phyloP scores from a whole-genome alignment of 2,888 invertebrate genomes.

The Lasius platythorax region DNA sequence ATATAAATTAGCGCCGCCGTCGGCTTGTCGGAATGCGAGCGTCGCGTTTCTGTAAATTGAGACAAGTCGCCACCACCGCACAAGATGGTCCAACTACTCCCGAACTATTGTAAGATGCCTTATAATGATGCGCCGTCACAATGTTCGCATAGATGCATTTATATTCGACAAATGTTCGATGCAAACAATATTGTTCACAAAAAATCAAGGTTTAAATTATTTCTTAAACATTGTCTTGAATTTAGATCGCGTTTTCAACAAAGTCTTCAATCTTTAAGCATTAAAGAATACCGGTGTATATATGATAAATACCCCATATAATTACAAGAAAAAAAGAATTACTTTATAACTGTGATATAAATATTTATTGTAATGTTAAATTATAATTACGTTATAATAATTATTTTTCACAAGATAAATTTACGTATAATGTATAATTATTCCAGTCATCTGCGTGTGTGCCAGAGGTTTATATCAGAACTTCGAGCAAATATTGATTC shows the following conservation, averaged over 20 bases:
- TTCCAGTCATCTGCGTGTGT: background rate
- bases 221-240: background rate
- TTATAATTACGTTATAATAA: background rate
- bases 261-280: background rate
- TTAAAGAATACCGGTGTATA: background rate
- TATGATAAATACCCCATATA: background rate
- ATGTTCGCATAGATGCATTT: conserved; percentile 1
- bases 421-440: background rate
- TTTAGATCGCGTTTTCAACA: background rate
- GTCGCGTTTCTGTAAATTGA: conserved; percentile 72
- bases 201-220: conserved; percentile 19
- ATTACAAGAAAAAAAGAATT: background rate
- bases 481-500: background rate
- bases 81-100: conserved; percentile 37
- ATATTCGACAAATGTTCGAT: background rate
- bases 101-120: conserved; percentile 2
- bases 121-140: conserved; percentile 13
- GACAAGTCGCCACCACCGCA: conserved; percentile 66
- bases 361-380: background rate
- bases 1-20: conserved; percentile 72
- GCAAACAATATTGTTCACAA: background rate
- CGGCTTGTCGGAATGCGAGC: conserved; percentile 64
- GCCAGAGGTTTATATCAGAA: background rate
- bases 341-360: background rate
- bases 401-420: background rate